These are phyloP conservation scores for Caenorhabditis afra DNA, from an alignment of 2,888 invertebrate genomes.

Conservation along the genomic window DNA sequence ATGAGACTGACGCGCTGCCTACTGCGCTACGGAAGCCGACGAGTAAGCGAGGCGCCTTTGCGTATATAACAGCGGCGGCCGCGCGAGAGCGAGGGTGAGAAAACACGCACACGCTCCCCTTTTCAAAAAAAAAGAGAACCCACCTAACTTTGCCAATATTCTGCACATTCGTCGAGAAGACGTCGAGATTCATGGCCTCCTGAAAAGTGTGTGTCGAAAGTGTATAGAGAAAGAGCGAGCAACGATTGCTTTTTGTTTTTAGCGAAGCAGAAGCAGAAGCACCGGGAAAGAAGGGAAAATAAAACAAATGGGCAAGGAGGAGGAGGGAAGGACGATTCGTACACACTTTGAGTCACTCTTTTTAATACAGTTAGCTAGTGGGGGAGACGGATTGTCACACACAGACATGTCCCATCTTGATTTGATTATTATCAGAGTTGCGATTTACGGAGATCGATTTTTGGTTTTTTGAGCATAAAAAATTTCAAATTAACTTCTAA, in stretches of 20 bases:
- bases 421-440: no score
- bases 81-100: no score
- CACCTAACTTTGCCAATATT: constrained; percentile 37
- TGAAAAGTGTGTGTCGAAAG: constrained; percentile 10
- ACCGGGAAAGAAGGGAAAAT: neutral
- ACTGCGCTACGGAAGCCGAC: constrained; percentile 83
- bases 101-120: no score
- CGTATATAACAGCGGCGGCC: no score
- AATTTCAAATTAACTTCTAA: no score
- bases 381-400: neutral
- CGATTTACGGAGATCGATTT: no score
- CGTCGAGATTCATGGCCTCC: constrained; percentile 32
- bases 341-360: constrained; percentile 45
- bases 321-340: constrained; percentile 30
- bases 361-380: constrained; percentile 16
- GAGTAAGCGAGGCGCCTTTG: neutral
- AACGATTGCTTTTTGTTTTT: neutral
- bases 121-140: constrained; percentile 5
- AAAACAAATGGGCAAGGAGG: constrained; percentile 13
- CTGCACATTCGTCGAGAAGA: constrained; percentile 34
- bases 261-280: no score
- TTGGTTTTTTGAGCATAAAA: no score
- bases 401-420: no score
- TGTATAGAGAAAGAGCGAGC: neutral
- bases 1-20: constrained; percentile 92